Conservation (phyloP, 2,888 invertebrate species). For the Hybos culiciformis region DNA sequence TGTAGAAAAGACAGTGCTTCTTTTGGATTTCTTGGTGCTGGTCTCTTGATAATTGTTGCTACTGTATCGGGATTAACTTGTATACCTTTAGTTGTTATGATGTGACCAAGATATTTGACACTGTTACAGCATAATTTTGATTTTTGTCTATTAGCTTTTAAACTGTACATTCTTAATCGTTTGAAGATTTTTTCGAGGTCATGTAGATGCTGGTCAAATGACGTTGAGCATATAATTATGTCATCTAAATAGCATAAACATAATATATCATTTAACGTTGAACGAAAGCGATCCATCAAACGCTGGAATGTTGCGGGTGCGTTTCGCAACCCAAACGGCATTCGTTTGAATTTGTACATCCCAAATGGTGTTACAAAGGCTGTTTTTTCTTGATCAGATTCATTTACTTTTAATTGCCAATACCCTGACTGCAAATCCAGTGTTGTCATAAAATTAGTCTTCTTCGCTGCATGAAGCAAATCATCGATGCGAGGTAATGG, state of each 20-base stretch:
- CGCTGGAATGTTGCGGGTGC: not conserved
- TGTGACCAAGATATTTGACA: conserved; percentile 10
- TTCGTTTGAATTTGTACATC: not conserved
- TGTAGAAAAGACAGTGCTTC: conserved; percentile 19
- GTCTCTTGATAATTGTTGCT: conserved; percentile 13
- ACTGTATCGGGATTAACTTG: conserved; percentile 19
- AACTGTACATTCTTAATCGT: conserved; percentile 10
- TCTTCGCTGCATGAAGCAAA: conserved; percentile 1
- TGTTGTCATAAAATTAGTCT: conserved; percentile 15
- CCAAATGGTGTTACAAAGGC: not conserved
- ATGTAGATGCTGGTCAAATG: not conserved
- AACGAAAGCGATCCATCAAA: not conserved
- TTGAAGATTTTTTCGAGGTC: conserved; percentile 13
- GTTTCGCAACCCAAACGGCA: conserved; percentile 2
- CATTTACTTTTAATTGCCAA: not conserved
- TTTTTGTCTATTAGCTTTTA: conserved; percentile 6
- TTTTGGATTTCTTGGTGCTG: conserved; percentile 16
- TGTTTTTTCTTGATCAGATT: not conserved
- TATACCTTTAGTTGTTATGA: conserved; percentile 15
- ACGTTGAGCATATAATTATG: not conserved
- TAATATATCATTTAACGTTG: not conserved
- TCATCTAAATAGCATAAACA: not conserved
- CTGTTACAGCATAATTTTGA: conserved; percentile 8
- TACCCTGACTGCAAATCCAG: conserved; percentile 2
- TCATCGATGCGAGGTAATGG: not conserved